Base-by-base conservation (phyloP, 2,888 invertebrate genomes). In the Drosophila affinis region DNA sequence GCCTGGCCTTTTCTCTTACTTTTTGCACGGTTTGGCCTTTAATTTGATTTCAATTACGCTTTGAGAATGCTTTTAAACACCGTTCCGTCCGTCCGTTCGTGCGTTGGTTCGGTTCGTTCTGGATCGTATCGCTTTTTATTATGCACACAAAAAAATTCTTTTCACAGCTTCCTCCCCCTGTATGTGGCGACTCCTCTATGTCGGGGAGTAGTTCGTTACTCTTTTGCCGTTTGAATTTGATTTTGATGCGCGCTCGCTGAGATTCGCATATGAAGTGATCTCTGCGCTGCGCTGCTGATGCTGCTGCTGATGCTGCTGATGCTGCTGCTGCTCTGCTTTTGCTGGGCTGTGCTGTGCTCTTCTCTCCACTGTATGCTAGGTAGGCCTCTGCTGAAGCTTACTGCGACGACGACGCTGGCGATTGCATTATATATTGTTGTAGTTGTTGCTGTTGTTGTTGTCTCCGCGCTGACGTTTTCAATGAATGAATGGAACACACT, bases 21-120 rank as follows among this genome's bases (percentile, higher is more conserved):
- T 54, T 58, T 55, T 62, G 39, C 63, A 62, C 56, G 51, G 54
- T 62, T 55, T 64, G 79, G 87, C 48, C 78, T 81, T 87, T 87
- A 88, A 85, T 85, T 85, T 75, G 82, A 87, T 88, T 89, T 89
- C 89, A 86, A 88, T 86, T 89, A 89, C 86, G 82, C 73, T 75
- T 84, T 80, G 75, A 83, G 76, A 78, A 78, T 81, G 76, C 21
- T 47, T 39, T 57, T 57, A 57, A 79, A 79, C 79, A 81, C 76
- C 67, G 73, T 79, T 58, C 49, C 39, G 39, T 7, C 39, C 39
- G 39, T 7, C 14, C 39, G 39, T 39, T 39, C 39, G 39, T 12
- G 0, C 24, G 24, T 5, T 24, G 24, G 24, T 24, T 24, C 14
- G 39, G 39, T 39, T 39, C n/a, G 39, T 39, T 39, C 39, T 58